phyloP scores from a whole-genome alignment of 2,888 invertebrate genomes.

The Calliphora vomitoria region DNA sequence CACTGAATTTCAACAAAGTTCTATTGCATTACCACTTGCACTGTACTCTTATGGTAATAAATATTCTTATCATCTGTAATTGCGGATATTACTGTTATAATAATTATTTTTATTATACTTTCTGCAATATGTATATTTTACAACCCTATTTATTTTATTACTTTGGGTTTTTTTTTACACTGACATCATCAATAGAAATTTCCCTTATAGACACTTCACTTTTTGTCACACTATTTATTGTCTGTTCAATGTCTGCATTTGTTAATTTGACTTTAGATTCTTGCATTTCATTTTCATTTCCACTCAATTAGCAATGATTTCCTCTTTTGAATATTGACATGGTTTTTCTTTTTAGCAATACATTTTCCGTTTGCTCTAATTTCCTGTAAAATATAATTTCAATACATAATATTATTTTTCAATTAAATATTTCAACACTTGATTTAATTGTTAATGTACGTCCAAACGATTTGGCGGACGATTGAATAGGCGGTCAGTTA shows the following conservation, averaged over 20 bases:
- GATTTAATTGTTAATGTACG: not conserved
- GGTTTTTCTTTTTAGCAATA: not conserved
- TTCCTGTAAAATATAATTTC: constrained; percentile 49
- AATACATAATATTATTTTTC: constrained; percentile 38
- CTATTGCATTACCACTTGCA: not conserved
- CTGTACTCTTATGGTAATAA: constrained; percentile 1
- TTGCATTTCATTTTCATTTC: constrained; percentile 10
- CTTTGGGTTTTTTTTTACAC: not conserved
- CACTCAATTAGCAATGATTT: constrained; percentile 40
- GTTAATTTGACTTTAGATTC: not conserved
- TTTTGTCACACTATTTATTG: not conserved
- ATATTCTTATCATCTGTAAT: constrained; percentile 22
- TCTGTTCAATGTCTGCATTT: constrained; percentile 30
- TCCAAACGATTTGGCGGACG: not conserved
- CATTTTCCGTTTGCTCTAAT: constrained; percentile 6
- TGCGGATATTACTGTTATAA: not conserved
- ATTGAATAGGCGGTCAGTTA: not conserved
- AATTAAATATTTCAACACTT: constrained; percentile 29
- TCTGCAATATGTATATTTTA: not conserved
- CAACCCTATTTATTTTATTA: not conserved
- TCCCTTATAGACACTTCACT: not conserved
- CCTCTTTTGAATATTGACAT: not conserved
- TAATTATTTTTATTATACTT: not conserved
- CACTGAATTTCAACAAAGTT: too few relatives aligned
- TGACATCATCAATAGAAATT: constrained; percentile 18